These are phyloP conservation scores for Alectura lathami DNA, from an alignment of 2,113 vertebrate species.

Conservation along the genomic window DNA sequence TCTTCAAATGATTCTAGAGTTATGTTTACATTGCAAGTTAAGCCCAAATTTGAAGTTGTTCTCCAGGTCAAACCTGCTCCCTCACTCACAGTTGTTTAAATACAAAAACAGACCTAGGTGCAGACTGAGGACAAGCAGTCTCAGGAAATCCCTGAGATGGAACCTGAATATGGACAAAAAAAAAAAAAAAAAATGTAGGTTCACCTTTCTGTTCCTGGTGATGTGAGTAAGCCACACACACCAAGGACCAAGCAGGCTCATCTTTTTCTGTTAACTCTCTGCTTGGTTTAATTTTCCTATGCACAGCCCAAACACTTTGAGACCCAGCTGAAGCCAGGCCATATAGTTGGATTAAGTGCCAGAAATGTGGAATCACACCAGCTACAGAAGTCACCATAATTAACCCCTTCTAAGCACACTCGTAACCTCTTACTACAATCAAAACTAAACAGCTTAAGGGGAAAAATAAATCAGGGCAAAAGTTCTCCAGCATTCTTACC, in stretches of 20 bases:
- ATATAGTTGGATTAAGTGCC: not conserved
- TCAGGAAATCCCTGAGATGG: not conserved
- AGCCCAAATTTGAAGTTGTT: not conserved
- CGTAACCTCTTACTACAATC: not conserved
- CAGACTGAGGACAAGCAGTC: not conserved
- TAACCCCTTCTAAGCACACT: not conserved
- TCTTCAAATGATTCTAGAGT: not conserved
- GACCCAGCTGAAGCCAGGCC: not conserved
- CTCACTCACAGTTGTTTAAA: not conserved
- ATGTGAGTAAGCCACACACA: not conserved
- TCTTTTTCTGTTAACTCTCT: not conserved
- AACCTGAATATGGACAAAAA: not conserved
- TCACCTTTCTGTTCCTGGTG: not conserved
- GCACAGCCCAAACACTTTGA: not conserved
- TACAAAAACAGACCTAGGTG: not conserved
- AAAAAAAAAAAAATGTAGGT: not conserved
- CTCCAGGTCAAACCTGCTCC: constrained; percentile 1
- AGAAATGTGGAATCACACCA: not conserved
- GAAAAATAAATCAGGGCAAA: not conserved
- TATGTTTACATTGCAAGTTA: not conserved
- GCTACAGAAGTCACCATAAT: not conserved
- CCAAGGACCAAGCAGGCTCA: not conserved
- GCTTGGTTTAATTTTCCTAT: not conserved
- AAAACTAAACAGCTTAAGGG: not conserved
- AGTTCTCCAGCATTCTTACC: not conserved